Percentiles rank a stretch among this genome's conserved stretches.
These are phyloP conservation scores for Synodontis membranacea DNA, from an alignment of 2,113 vertebrate species.

Conservation along the genomic window DNA sequence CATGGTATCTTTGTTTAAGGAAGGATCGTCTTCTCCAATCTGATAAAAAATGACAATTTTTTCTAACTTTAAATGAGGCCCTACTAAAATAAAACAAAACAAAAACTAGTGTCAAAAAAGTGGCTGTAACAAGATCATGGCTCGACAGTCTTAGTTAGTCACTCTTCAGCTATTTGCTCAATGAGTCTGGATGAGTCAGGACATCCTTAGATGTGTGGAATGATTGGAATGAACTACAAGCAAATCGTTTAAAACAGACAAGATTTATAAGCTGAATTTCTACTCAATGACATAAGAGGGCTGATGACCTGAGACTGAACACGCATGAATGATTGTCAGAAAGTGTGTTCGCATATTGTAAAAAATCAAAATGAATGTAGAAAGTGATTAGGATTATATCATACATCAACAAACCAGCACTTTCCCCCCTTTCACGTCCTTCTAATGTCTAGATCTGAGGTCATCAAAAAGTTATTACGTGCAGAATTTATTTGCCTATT, in stretches of 20 bases:
- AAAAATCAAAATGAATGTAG: not conserved
- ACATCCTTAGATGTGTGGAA: conserved; percentile 5
- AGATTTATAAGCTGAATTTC: not conserved
- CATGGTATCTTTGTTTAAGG: not conserved
- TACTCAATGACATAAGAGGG: not conserved
- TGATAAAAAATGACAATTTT: not conserved
- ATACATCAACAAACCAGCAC: not conserved
- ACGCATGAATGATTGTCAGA: not conserved
- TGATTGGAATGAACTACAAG: conserved; percentile 39
- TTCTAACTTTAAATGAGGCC: not conserved
- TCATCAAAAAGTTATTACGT: not conserved
- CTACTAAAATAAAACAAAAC: conserved; percentile 4
- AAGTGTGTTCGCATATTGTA: not conserved
- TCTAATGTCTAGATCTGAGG: not conserved
- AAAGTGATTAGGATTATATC: not conserved
- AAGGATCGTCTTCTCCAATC: not conserved
- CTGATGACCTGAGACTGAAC: not conserved
- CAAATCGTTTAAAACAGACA: not conserved
- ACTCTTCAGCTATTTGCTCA: conserved; percentile 52
- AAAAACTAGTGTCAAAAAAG: no score
- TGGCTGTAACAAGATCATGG: not conserved
- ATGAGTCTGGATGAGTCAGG: conserved; percentile 51
- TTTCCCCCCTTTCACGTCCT: not conserved
- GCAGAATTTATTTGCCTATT: not conserved
- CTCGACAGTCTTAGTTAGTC: conserved; percentile 35